Base-by-base conservation (phyloP, 2,797 vertebrate genomes). In the Sphaeramia orbicularis region DNA sequence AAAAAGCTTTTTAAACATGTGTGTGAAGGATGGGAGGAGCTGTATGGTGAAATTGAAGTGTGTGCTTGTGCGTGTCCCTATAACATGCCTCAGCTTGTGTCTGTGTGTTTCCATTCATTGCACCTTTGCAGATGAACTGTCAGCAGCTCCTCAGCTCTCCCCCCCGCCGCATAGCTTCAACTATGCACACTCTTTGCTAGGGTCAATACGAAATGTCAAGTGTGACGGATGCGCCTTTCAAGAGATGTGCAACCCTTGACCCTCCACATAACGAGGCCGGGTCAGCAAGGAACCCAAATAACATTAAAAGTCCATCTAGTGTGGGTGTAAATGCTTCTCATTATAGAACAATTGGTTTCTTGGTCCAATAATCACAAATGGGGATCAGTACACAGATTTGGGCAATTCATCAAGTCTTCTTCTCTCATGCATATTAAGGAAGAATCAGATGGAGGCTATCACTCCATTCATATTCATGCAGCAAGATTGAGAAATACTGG, bases 271-370 rank as follows among this genome's bases (percentile, higher is more conserved):
- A 80, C 76, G 61, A 83, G 85, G 75, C 59, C 44, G 15, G 69
- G 78, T 78, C 77, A 61, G 50, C 59, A 56, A 69, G 52, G 70
- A 71, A 58, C 63, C 65, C 70, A 81, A 72, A 84, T 75, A 51
- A 50, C 82, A 87, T 86, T 90, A 85, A 87, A 86, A 84, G 78
- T 78, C 86, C 72, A 81, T 82, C 75, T 56, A 50, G 52, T 47
- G 67, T 11, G 16, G 57, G 41, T 35, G 44, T 86, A 85, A 91
- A 86, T 50, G 84, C 71, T 57, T 80, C 86, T 83, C 86, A 86
- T 92, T 89, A 89, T 37, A 21, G 81, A 75, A 88, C 88, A 91
- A 90, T 89, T 81, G 85, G 44, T 86, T 88, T 87, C 73, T 85
- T 86, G 83, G 79, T 83, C 67, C 50, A 64, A 71, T 88, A 85